These are phyloP conservation scores for Dendroctonus valens DNA, from an alignment of 1,140 invertebrate species.

Conservation along the genomic window DNA sequence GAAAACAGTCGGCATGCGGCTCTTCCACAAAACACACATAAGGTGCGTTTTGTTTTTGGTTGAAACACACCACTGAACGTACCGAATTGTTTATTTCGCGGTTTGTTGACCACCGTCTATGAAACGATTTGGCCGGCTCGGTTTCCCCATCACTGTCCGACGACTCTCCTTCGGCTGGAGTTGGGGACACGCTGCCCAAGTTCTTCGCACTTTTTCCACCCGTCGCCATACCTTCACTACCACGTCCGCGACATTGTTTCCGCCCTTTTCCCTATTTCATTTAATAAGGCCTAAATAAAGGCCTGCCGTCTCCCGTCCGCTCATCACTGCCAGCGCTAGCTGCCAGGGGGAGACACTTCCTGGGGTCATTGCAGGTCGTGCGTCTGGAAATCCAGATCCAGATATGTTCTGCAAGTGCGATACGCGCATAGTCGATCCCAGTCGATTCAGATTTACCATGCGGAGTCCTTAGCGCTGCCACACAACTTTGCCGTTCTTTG, in stretches of 20 bases:
- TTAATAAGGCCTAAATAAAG: conserved; percentile 28
- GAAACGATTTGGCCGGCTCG: conserved; percentile 64
- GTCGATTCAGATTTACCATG: too few relatives aligned
- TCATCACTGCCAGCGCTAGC: conserved; percentile 5
- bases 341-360: conserved; percentile 20
- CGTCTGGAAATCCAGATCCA: conserved; percentile 2
- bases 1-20: conserved; percentile 41
- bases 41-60: conserved; percentile 7
- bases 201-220: conserved; percentile 43
- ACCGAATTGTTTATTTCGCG: conserved; percentile 63
- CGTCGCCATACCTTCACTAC: conserved; percentile 37
- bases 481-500: too few relatives aligned
- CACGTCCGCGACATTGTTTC: conserved; percentile 34
- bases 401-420: too few relatives aligned
- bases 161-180: conserved; percentile 53
- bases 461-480: too few relatives aligned
- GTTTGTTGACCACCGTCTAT: conserved; percentile 65
- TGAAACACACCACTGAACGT: conserved; percentile 44
- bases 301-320: conserved; percentile 9
- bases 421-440: too few relatives aligned
- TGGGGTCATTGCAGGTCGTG: conserved; percentile 26
- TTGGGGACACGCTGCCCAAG: conserved; percentile 43
- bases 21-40: conserved; percentile 26
- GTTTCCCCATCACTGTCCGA: conserved; percentile 68
- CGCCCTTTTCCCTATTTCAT: conserved; percentile 33